Conservation (phyloP, 2,888 invertebrate genomes). For the Pecten maximus region DNA sequence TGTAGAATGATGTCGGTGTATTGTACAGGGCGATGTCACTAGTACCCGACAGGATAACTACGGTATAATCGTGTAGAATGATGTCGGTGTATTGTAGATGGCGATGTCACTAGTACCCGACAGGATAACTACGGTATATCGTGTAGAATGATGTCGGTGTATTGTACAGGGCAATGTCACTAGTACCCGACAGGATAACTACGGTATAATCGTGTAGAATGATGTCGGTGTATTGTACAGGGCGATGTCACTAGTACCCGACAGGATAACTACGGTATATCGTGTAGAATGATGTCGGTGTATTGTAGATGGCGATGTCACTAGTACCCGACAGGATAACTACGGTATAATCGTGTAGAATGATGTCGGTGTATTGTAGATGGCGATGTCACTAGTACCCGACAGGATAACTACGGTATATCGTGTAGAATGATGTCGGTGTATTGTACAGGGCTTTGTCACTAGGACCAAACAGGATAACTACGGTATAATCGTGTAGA, state of each 20-base stretch:
- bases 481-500: neutral
- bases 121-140: conserved; percentile 1
- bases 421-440: neutral
- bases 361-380: neutral
- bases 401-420: neutral
- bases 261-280: neutral
- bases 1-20: neutral
- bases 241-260: neutral
- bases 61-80: neutral
- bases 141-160: neutral
- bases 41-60: no score
- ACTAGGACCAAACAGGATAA: neutral
- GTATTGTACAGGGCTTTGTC: neutral
- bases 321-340: neutral
- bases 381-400: neutral
- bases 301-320: neutral
- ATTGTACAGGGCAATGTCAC: neutral
- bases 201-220: neutral
- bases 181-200: neutral
- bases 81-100: neutral
- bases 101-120: neutral
- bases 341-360: neutral
- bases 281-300: neutral
- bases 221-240: neutral
- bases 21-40: no score